Evolutionary conservation across 2,797 vertebrate species (phyloP).

Genomic region (Alcedo quadribrachys): DNA sequence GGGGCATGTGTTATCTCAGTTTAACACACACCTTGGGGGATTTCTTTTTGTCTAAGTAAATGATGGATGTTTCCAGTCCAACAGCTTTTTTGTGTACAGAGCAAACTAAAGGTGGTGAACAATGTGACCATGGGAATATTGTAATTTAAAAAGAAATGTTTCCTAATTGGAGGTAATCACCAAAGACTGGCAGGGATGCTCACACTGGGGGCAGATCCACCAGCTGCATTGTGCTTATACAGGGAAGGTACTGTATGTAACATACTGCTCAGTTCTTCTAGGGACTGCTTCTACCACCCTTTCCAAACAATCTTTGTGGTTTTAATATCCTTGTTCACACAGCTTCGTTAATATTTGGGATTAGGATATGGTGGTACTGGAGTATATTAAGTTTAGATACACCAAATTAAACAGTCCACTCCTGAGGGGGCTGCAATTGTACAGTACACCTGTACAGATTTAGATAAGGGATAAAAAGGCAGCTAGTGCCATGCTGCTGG

Average conservation of each 20-base stretch:
- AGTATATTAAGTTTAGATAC: not conserved
- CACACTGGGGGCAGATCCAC: not conserved
- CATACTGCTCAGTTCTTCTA: not conserved
- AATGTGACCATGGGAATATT: constrained; percentile 25
- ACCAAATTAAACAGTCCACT: not conserved
- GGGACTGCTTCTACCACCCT: not conserved
- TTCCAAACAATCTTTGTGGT: not conserved
- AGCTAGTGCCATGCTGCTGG: not conserved
- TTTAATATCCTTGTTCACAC: not conserved
- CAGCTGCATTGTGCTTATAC: not conserved
- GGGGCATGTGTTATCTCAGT: constrained; percentile 34
- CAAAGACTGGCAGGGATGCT: not conserved
- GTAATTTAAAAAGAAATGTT: constrained; percentile 51
- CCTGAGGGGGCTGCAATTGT: not conserved
- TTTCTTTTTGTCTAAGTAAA: constrained; percentile 59
- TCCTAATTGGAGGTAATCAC: constrained; percentile 36
- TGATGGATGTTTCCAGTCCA: constrained; percentile 33
- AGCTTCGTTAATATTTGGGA: not conserved
- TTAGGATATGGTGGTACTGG: not conserved
- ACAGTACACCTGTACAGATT: fast-evolving
- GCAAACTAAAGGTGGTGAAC: constrained; percentile 23
- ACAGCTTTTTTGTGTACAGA: constrained; percentile 39
- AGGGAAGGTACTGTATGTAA: not conserved
- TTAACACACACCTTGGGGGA: constrained; percentile 39
- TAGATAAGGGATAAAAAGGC: not conserved